phyloP scores from a whole-genome alignment of 2,888 invertebrate genomes.

The Eupithecia abbreviata region DNA sequence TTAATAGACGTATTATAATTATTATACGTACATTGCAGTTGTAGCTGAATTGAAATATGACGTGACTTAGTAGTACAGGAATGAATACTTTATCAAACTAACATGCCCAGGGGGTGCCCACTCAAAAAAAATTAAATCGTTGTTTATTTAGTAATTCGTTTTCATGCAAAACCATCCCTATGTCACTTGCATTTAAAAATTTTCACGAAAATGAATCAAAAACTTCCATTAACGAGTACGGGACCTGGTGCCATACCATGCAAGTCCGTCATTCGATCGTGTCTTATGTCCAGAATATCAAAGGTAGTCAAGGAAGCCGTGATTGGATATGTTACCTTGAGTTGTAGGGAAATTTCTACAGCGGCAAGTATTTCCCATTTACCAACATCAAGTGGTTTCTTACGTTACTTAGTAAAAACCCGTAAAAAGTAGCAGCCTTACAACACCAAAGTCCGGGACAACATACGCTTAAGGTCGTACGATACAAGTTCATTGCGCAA shows the following conservation, averaged over 20 bases:
- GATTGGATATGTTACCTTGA: not conserved
- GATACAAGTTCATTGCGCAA: conserved; percentile 45
- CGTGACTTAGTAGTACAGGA: not conserved
- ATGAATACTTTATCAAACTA: too few species aligned
- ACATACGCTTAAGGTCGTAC: conserved; percentile 37
- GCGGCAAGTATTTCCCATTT: not conserved
- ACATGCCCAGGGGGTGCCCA: too few species aligned
- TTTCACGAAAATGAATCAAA: too few species aligned
- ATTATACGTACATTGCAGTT: not conserved
- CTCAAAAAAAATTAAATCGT: too few species aligned
- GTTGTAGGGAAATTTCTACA: not conserved
- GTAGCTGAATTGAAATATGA: not conserved
- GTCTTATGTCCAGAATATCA: not conserved
- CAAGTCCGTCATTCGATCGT: not conserved
- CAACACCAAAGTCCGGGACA: conserved; percentile 43
- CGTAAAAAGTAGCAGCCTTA: conserved; percentile 32
- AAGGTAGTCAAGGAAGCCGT: not conserved
- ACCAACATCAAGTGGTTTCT: not conserved
- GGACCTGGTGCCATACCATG: too few species aligned
- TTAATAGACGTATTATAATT: not conserved
- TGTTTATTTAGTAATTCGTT: too few species aligned
- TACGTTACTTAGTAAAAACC: not conserved
- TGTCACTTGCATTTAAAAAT: too few species aligned
- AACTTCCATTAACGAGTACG: too few species aligned
- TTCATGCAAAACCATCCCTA: too few species aligned